Base-by-base conservation (phyloP, 2,888 invertebrate species). In the Heliconius hortense region DNA sequence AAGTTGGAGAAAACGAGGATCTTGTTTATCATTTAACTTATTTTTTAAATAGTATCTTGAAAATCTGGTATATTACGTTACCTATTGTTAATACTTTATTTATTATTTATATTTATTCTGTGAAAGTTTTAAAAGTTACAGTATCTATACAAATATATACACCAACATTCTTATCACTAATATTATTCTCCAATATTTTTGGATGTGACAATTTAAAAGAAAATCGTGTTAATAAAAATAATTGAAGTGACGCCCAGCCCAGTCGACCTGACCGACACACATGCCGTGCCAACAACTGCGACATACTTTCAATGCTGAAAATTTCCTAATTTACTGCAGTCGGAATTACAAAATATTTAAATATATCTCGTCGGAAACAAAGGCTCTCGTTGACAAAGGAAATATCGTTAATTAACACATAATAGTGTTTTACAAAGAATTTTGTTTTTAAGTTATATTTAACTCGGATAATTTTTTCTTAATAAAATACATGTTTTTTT, bases 191-290 rank as follows among this genome's bases (percentile, higher is more conserved):
- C 28, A 64, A 71, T 59, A 60, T 66, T 70, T 73, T 64, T 67
- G 70, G 77, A 74, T 66, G 74, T 72, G 75, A 77, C 73, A 76
- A 69, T 75, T 77, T 75, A 74, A 77, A 79, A 75, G 64, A 76
- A 76, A 77, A 76, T 83, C 84, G 84, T 82, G 81, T 84, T 85
- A 88, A 88, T 90, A 89, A 90, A 89, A 90, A 89, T 89, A 89
- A 88, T 91, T 87, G 84, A 80, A 83, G 87, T 88, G 89, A 85
- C 82, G 82, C 83, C 76, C 84, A 84, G 85, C 81, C 87, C 85
- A 84, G 84, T 83, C 89, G 90, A 90, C 88, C 90, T 88, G 90
- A n/a, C n/a, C n/a, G n/a, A 85, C 89, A 88, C 80, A 88, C 85
- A 86, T 88, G 84, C 82, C 84, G 83, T 88, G 89, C 87, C 87